A percentile compares a stretch with the other conserved stretches of the same genome.
phyloP scores from a whole-genome alignment of 2,888 invertebrate genomes.

The Ethmia dodecea region DNA sequence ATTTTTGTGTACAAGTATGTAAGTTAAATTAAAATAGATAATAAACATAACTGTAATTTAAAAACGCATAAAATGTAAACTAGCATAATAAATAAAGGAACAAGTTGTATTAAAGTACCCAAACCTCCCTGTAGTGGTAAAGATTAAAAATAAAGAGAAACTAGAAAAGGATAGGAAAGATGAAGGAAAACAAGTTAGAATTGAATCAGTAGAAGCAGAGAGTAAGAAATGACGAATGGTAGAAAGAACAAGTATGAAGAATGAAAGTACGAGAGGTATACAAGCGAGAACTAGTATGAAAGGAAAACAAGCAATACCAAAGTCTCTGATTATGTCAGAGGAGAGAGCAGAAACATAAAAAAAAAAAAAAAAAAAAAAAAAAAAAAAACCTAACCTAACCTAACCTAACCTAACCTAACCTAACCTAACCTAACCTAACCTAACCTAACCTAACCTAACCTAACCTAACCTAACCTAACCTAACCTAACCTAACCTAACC shows the following conservation, averaged over 20 bases:
- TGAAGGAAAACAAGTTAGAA: no score
- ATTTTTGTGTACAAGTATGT: no score
- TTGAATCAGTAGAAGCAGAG: no score
- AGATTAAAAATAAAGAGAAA: no score
- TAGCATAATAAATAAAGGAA: no score
- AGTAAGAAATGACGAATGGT: neutral
- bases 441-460: constrained; percentile 1
- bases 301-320: neutral
- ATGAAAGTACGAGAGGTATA: neutral
- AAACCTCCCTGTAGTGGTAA: no score
- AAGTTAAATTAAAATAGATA: no score
- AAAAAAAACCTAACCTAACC: constrained; percentile 3
- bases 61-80: no score
- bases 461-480: constrained; percentile 1
- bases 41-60: no score
- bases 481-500: constrained; percentile 1
- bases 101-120: no score
- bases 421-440: neutral
- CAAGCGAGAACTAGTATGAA: neutral
- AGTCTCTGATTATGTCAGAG: neutral
- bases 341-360: neutral
- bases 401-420: constrained; percentile 7
- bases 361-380: neutral
- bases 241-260: neutral
- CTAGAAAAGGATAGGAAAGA: no score